A percentile compares a stretch with the other conserved stretches of the same genome.
phyloP scores from a whole-genome alignment of 2,888 invertebrate species.

The Kuschelorhynchus macadamiae region DNA sequence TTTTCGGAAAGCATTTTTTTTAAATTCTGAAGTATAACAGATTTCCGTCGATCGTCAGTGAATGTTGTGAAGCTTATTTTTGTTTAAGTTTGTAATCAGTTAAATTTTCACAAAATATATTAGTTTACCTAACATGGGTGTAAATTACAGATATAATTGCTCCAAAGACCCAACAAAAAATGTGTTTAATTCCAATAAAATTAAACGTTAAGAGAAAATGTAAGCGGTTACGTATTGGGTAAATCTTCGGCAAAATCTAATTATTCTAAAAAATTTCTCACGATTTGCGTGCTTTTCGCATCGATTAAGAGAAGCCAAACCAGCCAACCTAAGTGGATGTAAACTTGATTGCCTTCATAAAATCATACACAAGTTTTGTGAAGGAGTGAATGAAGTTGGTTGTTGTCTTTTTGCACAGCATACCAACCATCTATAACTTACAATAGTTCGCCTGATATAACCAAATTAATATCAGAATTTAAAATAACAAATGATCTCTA shows the following conservation, averaged over 20 bases:
- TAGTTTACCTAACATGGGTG: too few relatives aligned
- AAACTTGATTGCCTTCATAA: constrained; percentile 34
- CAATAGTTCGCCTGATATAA: neutral
- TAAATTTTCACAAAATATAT: too few relatives aligned
- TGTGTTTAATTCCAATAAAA: too few relatives aligned
- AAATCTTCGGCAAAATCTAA: neutral
- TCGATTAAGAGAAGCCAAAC: constrained; percentile 18
- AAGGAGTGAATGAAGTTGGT: constrained; percentile 24
- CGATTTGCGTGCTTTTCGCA: constrained; percentile 6
- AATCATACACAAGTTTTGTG: constrained; percentile 26
- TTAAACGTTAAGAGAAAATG: constrained; percentile 1
- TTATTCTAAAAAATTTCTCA: constrained; percentile 7
- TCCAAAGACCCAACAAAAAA: too few relatives aligned
- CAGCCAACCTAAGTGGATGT: constrained; percentile 10
- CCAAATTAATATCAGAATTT: neutral
- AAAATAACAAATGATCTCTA: too few relatives aligned
- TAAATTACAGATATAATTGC: too few relatives aligned
- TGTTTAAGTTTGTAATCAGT: too few relatives aligned
- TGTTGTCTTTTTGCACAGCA: constrained; percentile 16
- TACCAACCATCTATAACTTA: neutral
- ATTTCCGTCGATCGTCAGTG: too few relatives aligned
- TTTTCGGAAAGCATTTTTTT: too few relatives aligned
- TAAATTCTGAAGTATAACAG: too few relatives aligned
- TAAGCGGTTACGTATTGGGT: neutral
- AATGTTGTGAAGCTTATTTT: too few relatives aligned